Evolutionary conservation across 2,888 invertebrate genomes (phyloP).

Genomic region (Epistrophella euchroma): DNA sequence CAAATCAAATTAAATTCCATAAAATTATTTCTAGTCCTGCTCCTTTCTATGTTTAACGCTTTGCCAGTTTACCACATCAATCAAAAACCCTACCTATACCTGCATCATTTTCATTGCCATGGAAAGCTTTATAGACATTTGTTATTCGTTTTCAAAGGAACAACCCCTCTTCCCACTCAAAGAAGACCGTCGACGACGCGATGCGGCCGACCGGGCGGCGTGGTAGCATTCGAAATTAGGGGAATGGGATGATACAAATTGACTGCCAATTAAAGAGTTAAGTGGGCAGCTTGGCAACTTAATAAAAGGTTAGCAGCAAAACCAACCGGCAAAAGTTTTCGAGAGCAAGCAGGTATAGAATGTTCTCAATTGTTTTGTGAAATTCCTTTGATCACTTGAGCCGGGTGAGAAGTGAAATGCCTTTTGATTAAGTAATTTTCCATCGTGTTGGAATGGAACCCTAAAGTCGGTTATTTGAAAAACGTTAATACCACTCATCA

Average conservation of each 20-base stretch:
- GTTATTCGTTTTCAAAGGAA: conserved; percentile 20
- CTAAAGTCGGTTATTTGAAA: conserved; percentile 37
- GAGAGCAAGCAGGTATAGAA: conserved; percentile 11
- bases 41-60: background rate
- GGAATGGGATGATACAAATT: conserved; percentile 50
- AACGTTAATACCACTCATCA: conserved; percentile 48
- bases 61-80: conserved; percentile 36
- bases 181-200: too few relatives aligned
- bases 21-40: background rate
- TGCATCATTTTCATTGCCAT: conserved; percentile 7
- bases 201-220: too few relatives aligned
- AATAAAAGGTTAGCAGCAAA: conserved; percentile 57
- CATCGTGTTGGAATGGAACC: conserved; percentile 18
- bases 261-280: conserved; percentile 58
- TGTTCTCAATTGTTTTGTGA: conserved; percentile 49
- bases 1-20: conserved; percentile 28
- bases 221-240: background rate
- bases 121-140: conserved; percentile 1
- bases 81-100: conserved; percentile 18
- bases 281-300: conserved; percentile 44
- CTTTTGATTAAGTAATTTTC: conserved; percentile 60
- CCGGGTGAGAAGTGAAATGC: conserved; percentile 1
- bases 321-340: conserved; percentile 9
- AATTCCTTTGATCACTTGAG: conserved; percentile 55
- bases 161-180: background rate